These are phyloP conservation scores for Kradibia gibbosae DNA, from an alignment of 1,140 invertebrate species.

Conservation along the genomic window DNA sequence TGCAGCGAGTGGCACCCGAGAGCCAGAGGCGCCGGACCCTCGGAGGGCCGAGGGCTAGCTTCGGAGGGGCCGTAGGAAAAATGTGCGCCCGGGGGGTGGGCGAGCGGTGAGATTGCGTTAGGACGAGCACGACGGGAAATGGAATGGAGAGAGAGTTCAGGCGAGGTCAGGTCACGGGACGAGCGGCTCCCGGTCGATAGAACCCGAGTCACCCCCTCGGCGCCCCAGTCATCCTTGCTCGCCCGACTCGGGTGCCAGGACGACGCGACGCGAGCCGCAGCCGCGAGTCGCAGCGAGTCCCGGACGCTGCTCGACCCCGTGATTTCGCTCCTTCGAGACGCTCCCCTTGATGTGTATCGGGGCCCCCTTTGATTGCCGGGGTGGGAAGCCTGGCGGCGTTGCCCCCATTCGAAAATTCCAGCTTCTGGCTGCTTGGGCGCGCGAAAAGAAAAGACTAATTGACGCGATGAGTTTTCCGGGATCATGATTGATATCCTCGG, in stretches of 20 bases:
- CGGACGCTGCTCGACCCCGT: too few relatives aligned
- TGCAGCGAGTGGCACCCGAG: too few relatives aligned
- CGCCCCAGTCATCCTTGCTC: too few relatives aligned
- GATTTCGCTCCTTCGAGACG: too few relatives aligned
- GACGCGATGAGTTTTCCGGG: too few relatives aligned
- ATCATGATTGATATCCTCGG: too few relatives aligned
- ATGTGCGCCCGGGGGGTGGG: slow-evolving; percentile 28
- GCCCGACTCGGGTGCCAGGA: background rate
- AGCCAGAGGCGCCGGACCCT: background rate
- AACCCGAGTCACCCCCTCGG: slow-evolving; percentile 52
- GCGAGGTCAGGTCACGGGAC: slow-evolving; percentile 72
- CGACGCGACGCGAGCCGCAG: background rate
- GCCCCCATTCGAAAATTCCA: slow-evolving; percentile 3
- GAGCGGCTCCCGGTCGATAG: slow-evolving; percentile 64
- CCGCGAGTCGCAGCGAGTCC: background rate
- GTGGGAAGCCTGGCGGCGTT: background rate
- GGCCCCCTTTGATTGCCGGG: background rate
- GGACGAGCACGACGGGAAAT: slow-evolving; percentile 55
- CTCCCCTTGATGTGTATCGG: too few relatives aligned
- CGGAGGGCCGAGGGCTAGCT: background rate
- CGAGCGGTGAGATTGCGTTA: slow-evolving; percentile 61
- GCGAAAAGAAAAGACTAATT: too few relatives aligned
- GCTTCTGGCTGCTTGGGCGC: too few relatives aligned
- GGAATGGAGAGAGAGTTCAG: slow-evolving; percentile 61
- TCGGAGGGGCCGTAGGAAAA: background rate